These are phyloP conservation scores for Elanus axillaris DNA, from an alignment of 2,113 vertebrate genomes.

Conservation along the genomic window DNA sequence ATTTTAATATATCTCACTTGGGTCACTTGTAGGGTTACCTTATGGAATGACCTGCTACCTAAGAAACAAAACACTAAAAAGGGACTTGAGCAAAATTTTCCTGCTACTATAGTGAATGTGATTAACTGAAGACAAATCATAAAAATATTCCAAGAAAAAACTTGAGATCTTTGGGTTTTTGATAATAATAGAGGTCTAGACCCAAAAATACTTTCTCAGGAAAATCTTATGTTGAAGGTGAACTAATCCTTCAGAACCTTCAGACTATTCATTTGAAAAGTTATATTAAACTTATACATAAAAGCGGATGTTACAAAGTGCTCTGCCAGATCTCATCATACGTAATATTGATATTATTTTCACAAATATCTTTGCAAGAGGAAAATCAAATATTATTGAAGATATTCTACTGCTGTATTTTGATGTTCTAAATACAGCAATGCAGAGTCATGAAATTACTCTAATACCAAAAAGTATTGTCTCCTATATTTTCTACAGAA, in stretches of 20 bases:
- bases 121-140: background rate
- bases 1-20: conserved; percentile 57
- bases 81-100: background rate
- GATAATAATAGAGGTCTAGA: background rate
- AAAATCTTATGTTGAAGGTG: background rate
- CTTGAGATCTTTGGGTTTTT: background rate
- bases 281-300: background rate
- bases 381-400: conserved; percentile 14
- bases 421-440: background rate
- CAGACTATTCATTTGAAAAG: background rate
- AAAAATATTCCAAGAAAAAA: background rate
- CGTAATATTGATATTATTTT: background rate
- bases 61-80: conserved; percentile 36
- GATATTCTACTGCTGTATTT: conserved; percentile 28
- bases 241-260: background rate
- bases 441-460: background rate
- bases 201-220: background rate
- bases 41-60: conserved; percentile 38
- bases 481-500: background rate
- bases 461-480: background rate
- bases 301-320: background rate
- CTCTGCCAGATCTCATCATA: background rate
- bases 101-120: background rate
- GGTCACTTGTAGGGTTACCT: conserved; percentile 50
- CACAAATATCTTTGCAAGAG: background rate